Conservation (phyloP, 2,888 invertebrate species). For the Lycia hirtaria region DNA sequence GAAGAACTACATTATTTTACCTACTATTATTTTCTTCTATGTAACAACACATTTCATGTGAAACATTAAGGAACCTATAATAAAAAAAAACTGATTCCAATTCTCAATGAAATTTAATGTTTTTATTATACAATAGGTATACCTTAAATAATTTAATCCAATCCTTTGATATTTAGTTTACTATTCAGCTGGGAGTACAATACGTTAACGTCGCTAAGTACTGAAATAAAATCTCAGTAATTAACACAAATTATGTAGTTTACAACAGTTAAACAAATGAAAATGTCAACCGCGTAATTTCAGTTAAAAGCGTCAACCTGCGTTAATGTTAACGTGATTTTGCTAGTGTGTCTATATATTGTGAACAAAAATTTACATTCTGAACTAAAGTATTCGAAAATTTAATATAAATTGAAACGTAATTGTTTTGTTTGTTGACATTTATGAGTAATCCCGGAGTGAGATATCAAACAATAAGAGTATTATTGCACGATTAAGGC, state of each 20-base stretch:
- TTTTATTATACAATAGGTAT: too few species aligned
- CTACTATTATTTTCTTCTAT: too few species aligned
- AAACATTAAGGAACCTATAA: too few species aligned
- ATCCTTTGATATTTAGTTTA: too few species aligned
- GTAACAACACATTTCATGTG: too few species aligned
- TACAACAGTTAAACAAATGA: conserved; percentile 31
- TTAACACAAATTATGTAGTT: conserved; percentile 26
- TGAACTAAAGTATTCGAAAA: not conserved
- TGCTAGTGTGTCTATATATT: conserved; percentile 11
- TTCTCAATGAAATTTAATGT: too few species aligned
- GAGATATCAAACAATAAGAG: too few species aligned
- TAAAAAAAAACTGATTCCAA: too few species aligned
- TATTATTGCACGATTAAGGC: too few species aligned
- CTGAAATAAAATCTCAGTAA: conserved; percentile 26
- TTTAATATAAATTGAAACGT: not conserved
- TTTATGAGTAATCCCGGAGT: too few species aligned
- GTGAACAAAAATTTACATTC: conserved; percentile 8
- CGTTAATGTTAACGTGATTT: conserved; percentile 28
- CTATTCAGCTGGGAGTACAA: conserved; percentile 5
- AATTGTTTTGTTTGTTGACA: not conserved
- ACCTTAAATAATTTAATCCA: not conserved
- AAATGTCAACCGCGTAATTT: conserved; percentile 39
- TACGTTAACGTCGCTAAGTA: conserved; percentile 7
- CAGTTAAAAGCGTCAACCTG: conserved; percentile 22
- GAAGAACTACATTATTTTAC: too few species aligned